A percentile compares a stretch with the other conserved stretches of the same genome.
Evolutionary conservation across 1,140 invertebrate genomes (phyloP).

Genomic region (Halictus rubicundus): DNA sequence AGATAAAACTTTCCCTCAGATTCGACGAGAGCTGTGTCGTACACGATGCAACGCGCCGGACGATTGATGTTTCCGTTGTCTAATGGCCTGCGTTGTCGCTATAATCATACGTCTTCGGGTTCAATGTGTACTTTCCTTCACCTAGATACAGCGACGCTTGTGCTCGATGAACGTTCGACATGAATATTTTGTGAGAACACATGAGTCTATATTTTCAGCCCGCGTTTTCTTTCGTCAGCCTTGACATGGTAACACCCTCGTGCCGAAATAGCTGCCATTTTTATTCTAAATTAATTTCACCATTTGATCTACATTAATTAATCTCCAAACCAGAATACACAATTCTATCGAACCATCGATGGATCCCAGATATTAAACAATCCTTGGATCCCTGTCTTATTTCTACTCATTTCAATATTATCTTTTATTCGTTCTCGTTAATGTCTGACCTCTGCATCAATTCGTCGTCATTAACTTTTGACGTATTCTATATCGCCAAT

Average conservation of each 20-base stretch:
- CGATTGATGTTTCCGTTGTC: constrained; percentile 64
- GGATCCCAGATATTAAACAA: too few species aligned
- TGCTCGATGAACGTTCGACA: constrained; percentile 27
- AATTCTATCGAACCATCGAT: too few species aligned
- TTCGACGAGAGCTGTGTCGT: constrained; percentile 55
- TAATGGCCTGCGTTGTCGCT: constrained; percentile 47
- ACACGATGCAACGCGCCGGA: constrained; percentile 23
- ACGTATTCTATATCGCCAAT: too few species aligned
- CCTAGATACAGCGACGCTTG: constrained; percentile 25
- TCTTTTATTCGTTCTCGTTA: too few species aligned
- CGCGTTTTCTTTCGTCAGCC: neutral
- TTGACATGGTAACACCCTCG: neutral
- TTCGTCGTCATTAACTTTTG: too few species aligned
- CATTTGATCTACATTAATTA: too few species aligned
- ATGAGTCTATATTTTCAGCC: neutral
- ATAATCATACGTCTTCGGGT: constrained; percentile 35
- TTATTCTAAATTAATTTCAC: neutral
- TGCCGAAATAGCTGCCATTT: constrained; percentile 4
- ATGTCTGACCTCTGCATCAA: too few species aligned
- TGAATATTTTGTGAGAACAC: constrained; percentile 13
- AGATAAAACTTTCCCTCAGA: constrained; percentile 49
- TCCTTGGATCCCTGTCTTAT: too few species aligned
- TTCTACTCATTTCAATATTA: too few species aligned
- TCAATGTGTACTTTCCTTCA: constrained; percentile 51
- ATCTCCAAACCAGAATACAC: too few species aligned